These are phyloP conservation scores for Luehdorfia chinensis DNA, from an alignment of 1,140 invertebrate genomes.

Conservation along the genomic window DNA sequence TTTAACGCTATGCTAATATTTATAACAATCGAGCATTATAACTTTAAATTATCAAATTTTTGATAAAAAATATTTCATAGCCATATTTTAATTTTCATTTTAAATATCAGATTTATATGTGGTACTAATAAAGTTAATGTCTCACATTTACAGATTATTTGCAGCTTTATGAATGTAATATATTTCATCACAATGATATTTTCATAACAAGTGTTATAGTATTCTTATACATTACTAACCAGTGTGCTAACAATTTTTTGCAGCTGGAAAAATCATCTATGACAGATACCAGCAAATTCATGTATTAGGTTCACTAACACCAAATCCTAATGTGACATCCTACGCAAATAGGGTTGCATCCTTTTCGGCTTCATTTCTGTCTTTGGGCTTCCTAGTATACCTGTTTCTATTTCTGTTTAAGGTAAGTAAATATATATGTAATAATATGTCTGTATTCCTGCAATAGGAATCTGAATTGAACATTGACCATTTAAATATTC, in stretches of 20 bases:
- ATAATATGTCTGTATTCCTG: constrained; percentile 4
- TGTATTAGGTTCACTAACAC: constrained; percentile 67
- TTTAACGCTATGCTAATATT: too few species aligned
- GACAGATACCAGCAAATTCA: constrained; percentile 72
- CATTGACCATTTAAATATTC: too few species aligned
- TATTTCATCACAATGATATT: too few species aligned
- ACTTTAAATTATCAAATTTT: too few species aligned
- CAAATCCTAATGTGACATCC: constrained; percentile 67
- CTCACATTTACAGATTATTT: too few species aligned
- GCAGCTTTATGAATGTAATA: too few species aligned
- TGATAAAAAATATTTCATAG: too few species aligned
- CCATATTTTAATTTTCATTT: too few species aligned
- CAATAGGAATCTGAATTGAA: neutral
- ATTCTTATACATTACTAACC: constrained; percentile 7
- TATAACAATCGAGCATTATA: too few species aligned
- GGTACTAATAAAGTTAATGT: too few species aligned
- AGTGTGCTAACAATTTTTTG: constrained; percentile 55
- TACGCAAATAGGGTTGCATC: constrained; percentile 68
- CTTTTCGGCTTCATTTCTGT: constrained; percentile 59
- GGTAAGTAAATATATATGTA: constrained; percentile 42
- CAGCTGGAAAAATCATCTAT: constrained; percentile 74
- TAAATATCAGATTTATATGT: too few species aligned
- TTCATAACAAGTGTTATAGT: too few species aligned
- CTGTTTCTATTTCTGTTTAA: constrained; percentile 63
- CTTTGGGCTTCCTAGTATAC: constrained; percentile 64